Evolutionary conservation across 2,888 invertebrate species (phyloP).

Genomic region (Lithosia quadra): DNA sequence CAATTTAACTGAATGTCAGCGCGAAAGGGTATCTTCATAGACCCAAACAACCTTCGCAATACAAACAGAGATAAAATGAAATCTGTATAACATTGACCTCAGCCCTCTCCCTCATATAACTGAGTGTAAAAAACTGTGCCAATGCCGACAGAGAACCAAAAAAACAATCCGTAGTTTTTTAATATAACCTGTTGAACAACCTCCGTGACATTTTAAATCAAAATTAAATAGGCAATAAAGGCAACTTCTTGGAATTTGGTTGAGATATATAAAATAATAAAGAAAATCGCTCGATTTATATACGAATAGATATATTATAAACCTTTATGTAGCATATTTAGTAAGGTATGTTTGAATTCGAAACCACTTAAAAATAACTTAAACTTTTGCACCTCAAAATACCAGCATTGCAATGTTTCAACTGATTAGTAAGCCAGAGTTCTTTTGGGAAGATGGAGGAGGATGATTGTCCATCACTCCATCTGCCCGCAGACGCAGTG

Average conservation of each 20-base stretch:
- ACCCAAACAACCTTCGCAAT: not conserved
- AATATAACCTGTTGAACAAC: slow-evolving; percentile 31
- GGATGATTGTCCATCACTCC: too few species aligned
- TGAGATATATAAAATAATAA: not conserved
- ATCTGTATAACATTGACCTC: slow-evolving; percentile 65
- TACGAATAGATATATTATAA: too few species aligned
- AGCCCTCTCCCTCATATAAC: slow-evolving; percentile 54
- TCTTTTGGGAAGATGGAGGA: too few species aligned
- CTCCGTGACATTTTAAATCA: slow-evolving; percentile 13
- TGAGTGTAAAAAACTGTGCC: slow-evolving; percentile 62
- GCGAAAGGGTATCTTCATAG: not conserved
- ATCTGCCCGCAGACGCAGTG: too few species aligned
- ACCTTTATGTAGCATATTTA: too few species aligned
- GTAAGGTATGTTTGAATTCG: not conserved
- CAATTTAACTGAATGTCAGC: not conserved
- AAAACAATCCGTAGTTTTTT: slow-evolving; percentile 36
- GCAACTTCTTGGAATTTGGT: not conserved
- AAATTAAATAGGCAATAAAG: slow-evolving; percentile 1
- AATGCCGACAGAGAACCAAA: slow-evolving; percentile 57
- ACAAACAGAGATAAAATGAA: slow-evolving; percentile 45
- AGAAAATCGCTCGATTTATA: not conserved
- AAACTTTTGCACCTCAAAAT: too few species aligned
- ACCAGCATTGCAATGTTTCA: too few species aligned
- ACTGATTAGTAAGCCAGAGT: too few species aligned
- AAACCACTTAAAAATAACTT: not conserved